phyloP scores from a whole-genome alignment of 2,797 vertebrate genomes.

The Sus cebifrons region DNA sequence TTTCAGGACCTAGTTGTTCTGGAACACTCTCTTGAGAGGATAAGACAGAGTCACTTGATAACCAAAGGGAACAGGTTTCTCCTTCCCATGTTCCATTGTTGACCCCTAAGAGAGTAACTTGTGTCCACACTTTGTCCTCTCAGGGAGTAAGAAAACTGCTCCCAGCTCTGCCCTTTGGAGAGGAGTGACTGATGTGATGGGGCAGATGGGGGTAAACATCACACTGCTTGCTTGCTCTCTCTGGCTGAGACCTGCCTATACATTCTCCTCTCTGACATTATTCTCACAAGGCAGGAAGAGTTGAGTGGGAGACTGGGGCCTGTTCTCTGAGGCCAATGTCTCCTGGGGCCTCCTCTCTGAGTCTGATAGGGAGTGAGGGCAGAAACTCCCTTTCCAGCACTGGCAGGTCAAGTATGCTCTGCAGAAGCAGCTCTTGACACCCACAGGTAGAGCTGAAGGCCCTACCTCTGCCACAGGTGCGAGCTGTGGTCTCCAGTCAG shows the following conservation, averaged over 20 bases:
- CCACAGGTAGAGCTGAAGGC: neutral
- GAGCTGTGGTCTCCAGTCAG: neutral
- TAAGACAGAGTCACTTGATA: conserved; percentile 9
- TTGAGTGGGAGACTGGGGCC: neutral
- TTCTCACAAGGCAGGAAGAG: neutral
- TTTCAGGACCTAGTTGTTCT: conserved; percentile 28
- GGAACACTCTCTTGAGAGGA: conserved; percentile 23
- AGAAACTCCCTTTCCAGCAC: neutral
- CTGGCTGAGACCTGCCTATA: neutral
- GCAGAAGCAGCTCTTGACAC: neutral
- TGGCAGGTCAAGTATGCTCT: neutral
- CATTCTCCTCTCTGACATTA: neutral
- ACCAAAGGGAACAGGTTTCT: neutral
- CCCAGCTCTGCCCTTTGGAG: neutral
- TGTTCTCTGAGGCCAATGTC: neutral
- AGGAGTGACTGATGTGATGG: neutral
- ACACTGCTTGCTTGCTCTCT: neutral
- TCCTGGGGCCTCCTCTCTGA: neutral
- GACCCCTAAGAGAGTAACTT: conserved; percentile 14
- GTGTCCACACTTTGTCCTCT: conserved; percentile 55
- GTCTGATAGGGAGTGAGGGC: neutral
- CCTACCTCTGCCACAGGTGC: neutral
- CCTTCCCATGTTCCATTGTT: neutral
- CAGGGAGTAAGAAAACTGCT: neutral
- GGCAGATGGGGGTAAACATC: conserved; percentile 11